Base-by-base conservation (phyloP, 2,888 invertebrate species). In the Hirtodrosophila confusa region DNA sequence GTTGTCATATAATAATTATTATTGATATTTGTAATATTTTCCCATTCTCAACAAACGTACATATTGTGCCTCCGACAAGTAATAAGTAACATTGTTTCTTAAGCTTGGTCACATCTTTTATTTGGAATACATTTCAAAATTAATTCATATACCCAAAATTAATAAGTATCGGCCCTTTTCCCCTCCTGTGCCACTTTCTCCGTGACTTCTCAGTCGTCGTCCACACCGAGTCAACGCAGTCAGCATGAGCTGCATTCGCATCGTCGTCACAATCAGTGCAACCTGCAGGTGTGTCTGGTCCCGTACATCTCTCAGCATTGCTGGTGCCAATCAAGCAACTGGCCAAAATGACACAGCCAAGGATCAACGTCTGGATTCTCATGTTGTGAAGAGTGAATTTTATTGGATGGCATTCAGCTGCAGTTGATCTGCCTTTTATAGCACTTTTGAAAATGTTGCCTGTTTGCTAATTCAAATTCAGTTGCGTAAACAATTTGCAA, bases 311-410 rank as follows among this genome's bases (percentile, higher is more conserved):
- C 31, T 8, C 10, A 0, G 43, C 62, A 3, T 62, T 17, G 8
- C 29, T 37, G 29, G 29, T 4, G 3, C 17, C 27, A n/a, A 48
- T 31, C 3, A 48, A 24, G 37, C 47, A 54, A 2, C 36, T 6
- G 0, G 36, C 48, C 47, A 54, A 3, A 2, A 61, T 31, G 36
- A 31, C 58, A 35, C 50, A 58, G 9, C 43, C 23, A 5, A 58
- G 24, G 11, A 58, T 11, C 7, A 58, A 12, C 8, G 58, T 51
- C 36, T 58, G 58, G 31, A 58, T 31, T 51, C 33, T 31, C 51
- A 60, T 60, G 1, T 17, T 44, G 17, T 17, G 17, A 17, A 17
- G 17, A 17, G 17, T 17, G 17, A 17, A 17, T 17, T 1, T 17
- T 17, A 17, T 17, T 17, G 17, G 17, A 17, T 17, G 17, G 17